Conservation (phyloP, 1,140 invertebrate genomes). For the Lucilia cuprina region DNA sequence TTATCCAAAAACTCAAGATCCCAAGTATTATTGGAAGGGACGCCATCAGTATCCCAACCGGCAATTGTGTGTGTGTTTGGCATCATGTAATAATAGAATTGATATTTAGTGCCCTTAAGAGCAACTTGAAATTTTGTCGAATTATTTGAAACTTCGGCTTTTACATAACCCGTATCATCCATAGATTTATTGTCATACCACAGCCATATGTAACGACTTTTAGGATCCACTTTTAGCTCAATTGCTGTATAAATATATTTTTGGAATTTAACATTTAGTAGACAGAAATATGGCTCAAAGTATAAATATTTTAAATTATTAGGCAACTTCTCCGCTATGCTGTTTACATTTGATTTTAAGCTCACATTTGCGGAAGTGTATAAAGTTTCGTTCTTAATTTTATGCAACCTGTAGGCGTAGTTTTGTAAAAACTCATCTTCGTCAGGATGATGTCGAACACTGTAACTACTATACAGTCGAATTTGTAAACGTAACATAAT, state of each 20-base stretch:
- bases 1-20: background rate
- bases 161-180: background rate
- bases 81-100: slow-evolving; percentile 1
- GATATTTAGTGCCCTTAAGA: background rate
- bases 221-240: background rate
- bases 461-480: background rate
- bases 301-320: slow-evolving; percentile 6
- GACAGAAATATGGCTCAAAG: background rate
- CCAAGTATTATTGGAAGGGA: background rate
- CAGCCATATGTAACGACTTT: background rate
- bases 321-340: background rate
- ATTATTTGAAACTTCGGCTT: background rate
- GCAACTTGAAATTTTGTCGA: background rate
- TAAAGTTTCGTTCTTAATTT: background rate
- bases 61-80: background rate
- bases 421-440: background rate
- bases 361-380: background rate
- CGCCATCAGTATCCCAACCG: background rate
- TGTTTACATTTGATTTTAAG: background rate
- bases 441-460: background rate
- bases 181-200: background rate
- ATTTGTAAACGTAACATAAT: background rate
- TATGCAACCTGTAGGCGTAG: background rate
- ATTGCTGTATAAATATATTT: slow-evolving; percentile 1
- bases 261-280: background rate